Evolutionary conservation across 1,140 invertebrate genomes (phyloP), one percentile per base, ranked within the genome.

Genomic region (Solen grandis): DNA sequence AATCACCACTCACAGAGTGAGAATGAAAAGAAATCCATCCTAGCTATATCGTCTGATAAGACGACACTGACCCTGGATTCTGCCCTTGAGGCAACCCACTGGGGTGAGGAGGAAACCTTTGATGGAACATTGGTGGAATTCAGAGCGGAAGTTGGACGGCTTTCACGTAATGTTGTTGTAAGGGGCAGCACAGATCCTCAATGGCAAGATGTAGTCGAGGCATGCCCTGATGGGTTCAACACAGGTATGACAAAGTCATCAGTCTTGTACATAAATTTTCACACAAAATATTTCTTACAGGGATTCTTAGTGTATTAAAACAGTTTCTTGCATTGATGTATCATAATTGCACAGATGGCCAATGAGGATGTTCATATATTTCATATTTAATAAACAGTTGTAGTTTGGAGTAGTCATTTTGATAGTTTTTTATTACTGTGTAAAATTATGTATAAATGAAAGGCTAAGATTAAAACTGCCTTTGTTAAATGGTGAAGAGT

Each of bases 141-240:
- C 29, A 36, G 82, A 22, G 88, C 86, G 0, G 87, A 88, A 69
- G 87, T 89, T 5, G 88, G 81, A 8, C 59, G 88, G 29, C 70
- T 89, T 0, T 84, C 87, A 8, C 80, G 83, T n/a, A 89, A 88
- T 69, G 79, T 89, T 5, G 80, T 85, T 46, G 72, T 89, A 16
- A 60, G 82, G 41, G 88, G 88, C 2, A 80, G 73, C 19, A n/a
- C 52, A 38, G 69, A 85, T 36, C 35, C 55, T 8, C 73, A 87
- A 68, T 88, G 86, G 85, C 2, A 54, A 3, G 84, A 81, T 25
- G 59, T 55, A 16, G 84, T 88, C 31, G 65, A 85, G 54, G 81
- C 80, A 5, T 90, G 89, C 72, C 70, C 81, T n/a, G 80, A 55
- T 41, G 87, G 87, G 14, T 90, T 87, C 68, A 75, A 90, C 79